phyloP scores from a whole-genome alignment of 2,113 vertebrate species.

The Monarcha castaneiventris region DNA sequence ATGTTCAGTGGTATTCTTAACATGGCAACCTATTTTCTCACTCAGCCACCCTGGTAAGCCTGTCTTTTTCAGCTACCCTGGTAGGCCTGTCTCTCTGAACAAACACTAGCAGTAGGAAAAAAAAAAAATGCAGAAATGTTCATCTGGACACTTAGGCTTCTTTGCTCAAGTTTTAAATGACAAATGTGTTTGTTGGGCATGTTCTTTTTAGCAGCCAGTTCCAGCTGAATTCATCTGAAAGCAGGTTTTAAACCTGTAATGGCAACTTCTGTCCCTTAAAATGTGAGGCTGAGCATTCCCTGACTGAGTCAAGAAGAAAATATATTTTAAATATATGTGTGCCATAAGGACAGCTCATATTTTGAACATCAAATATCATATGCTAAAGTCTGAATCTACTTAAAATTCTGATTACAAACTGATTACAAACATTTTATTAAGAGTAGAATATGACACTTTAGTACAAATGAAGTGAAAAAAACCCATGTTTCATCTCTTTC shows the following conservation, averaged over 20 bases:
- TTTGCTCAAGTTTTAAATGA: not conserved
- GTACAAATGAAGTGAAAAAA: not conserved
- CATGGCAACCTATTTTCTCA: not conserved
- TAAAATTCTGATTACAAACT: not conserved
- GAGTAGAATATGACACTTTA: not conserved
- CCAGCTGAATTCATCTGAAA: not conserved
- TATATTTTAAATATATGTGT: not conserved
- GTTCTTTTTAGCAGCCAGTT: not conserved
- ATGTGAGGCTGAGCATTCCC: not conserved
- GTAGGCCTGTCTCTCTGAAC: not conserved
- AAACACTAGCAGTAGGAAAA: not conserved
- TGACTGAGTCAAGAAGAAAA: not conserved
- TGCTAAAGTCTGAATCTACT: not conserved
- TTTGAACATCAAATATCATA: not conserved
- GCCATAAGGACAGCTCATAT: not conserved
- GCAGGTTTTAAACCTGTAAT: not conserved
- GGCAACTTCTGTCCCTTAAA: not conserved
- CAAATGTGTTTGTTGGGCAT: not conserved
- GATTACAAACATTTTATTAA: not conserved
- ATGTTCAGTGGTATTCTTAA: not conserved
- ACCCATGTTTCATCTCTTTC: not conserved
- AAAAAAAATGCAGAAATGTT: not conserved
- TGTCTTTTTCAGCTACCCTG: not conserved
- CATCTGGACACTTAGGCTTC: not conserved
- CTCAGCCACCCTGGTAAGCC: not conserved